These are phyloP conservation scores for Cephus sareptanus DNA, from an alignment of 2,888 invertebrate genomes.

Conservation along the genomic window DNA sequence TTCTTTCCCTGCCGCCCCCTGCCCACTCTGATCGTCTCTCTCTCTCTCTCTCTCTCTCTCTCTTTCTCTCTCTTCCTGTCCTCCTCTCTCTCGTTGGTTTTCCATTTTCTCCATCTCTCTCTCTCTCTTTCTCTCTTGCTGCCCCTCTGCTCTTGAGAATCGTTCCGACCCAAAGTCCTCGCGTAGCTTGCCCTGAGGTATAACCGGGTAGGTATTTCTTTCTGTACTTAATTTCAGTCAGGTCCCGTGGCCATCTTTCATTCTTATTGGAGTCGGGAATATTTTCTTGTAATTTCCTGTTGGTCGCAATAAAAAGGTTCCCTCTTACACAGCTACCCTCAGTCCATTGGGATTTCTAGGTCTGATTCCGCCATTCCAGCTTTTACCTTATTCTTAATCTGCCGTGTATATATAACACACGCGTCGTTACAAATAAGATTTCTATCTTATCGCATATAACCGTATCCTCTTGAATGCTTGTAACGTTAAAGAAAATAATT, in stretches of 20 bases:
- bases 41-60: slow-evolving; percentile 22
- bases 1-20: slow-evolving; percentile 15
- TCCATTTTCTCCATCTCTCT: slow-evolving; percentile 26
- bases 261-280: slow-evolving; percentile 39
- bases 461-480: not conserved
- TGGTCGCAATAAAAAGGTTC: slow-evolving; percentile 21
- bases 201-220: slow-evolving; percentile 26
- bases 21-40: slow-evolving; percentile 23
- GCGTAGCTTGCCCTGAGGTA: slow-evolving; percentile 23
- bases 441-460: not conserved
- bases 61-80: slow-evolving; percentile 22
- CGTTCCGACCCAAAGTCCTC: slow-evolving; percentile 21
- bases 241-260: slow-evolving; percentile 39
- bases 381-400: not conserved
- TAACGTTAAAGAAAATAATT: not conserved
- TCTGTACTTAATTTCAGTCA: slow-evolving; percentile 37
- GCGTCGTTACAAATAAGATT: not conserved
- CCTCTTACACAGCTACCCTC: slow-evolving; percentile 22
- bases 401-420: not conserved
- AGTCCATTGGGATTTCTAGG: slow-evolving; percentile 31
- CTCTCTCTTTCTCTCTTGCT: slow-evolving; percentile 13
- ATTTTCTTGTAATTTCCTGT: slow-evolving; percentile 35
- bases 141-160: slow-evolving; percentile 18
- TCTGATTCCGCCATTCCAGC: not conserved
- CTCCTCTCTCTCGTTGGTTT: slow-evolving; percentile 30